Evolutionary conservation across 2,888 invertebrate species (phyloP).

Genomic region (Melanostoma mellinum): DNA sequence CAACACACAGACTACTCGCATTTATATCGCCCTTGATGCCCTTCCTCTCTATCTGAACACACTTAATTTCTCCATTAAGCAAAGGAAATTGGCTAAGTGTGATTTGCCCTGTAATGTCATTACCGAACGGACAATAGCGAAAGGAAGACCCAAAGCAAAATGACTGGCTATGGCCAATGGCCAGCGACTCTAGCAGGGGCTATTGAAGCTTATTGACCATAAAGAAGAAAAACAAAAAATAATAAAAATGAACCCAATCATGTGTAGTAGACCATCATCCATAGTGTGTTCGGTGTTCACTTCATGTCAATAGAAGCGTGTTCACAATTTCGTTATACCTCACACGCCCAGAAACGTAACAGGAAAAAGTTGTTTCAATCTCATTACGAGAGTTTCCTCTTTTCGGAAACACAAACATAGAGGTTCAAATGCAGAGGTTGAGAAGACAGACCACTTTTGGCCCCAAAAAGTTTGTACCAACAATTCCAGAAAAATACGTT

Average conservation of each 20-base stretch:
- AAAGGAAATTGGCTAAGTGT: constrained; percentile 58
- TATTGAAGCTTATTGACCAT: constrained; percentile 28
- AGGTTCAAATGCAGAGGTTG: constrained; percentile 2
- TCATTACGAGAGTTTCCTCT: constrained; percentile 53
- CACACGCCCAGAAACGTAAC: constrained; percentile 15
- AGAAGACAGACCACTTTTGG: constrained; percentile 31
- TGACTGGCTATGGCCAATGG: neutral
- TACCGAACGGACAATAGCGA: constrained; percentile 1
- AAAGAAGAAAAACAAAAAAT: constrained; percentile 15
- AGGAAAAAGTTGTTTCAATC: constrained; percentile 51
- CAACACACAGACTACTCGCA: neutral
- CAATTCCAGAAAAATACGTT: constrained; percentile 49
- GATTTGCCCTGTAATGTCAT: constrained; percentile 47
- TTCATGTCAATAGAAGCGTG: constrained; percentile 17
- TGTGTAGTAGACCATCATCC: constrained; percentile 9
- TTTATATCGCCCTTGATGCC: too few species aligned
- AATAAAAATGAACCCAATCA: constrained; percentile 11
- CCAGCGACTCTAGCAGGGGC: neutral
- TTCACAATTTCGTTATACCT: constrained; percentile 31
- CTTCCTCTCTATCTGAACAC: constrained; percentile 8
- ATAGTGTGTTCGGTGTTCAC: constrained; percentile 8
- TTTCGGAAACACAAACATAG: neutral
- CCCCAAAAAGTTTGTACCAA: constrained; percentile 33
- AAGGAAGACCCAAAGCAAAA: neutral
- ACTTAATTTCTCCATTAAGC: constrained; percentile 39